These are phyloP conservation scores for Heteromormyrus szaboi DNA, from an alignment of 2,797 vertebrate genomes.

Conservation along the genomic window DNA sequence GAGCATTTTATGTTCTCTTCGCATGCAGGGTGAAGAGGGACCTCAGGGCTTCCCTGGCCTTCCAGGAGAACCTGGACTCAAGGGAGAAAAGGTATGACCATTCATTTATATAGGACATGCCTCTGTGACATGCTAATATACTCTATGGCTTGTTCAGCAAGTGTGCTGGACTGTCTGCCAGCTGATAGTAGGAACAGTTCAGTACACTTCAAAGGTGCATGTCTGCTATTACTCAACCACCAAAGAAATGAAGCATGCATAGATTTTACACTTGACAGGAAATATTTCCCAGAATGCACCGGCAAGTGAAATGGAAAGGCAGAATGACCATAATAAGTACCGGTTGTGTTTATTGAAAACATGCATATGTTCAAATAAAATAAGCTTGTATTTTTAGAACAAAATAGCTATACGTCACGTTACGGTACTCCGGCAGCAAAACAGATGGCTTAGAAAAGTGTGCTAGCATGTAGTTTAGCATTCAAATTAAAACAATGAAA, in stretches of 20 bases:
- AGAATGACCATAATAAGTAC: neutral
- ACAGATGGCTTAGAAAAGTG: neutral
- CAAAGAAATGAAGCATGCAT: neutral
- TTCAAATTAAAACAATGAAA: neutral
- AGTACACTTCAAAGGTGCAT: neutral
- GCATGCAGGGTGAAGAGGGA: slow-evolving; percentile 59
- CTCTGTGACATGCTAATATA: neutral
- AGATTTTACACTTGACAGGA: neutral
- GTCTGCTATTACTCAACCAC: slow-evolving; percentile 3
- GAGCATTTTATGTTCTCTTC: slow-evolving; percentile 3
- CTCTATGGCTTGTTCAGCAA: neutral
- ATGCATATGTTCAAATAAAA: neutral
- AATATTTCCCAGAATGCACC: neutral
- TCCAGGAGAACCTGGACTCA: slow-evolving; percentile 58
- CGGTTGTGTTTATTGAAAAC: neutral
- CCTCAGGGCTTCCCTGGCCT: slow-evolving; percentile 62
- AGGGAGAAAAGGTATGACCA: slow-evolving; percentile 70
- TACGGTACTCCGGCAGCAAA: neutral
- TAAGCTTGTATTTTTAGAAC: neutral
- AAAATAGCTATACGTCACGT: neutral
- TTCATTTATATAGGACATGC: neutral
- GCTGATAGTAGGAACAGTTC: neutral
- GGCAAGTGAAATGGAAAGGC: neutral
- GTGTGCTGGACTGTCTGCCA: neutral
- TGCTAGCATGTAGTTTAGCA: neutral